Percentiles rank a stretch among this genome's conserved stretches.
These are phyloP conservation scores for Phalacrocorax brasilianus DNA, from an alignment of 2,113 vertebrate genomes.

Conservation along the genomic window DNA sequence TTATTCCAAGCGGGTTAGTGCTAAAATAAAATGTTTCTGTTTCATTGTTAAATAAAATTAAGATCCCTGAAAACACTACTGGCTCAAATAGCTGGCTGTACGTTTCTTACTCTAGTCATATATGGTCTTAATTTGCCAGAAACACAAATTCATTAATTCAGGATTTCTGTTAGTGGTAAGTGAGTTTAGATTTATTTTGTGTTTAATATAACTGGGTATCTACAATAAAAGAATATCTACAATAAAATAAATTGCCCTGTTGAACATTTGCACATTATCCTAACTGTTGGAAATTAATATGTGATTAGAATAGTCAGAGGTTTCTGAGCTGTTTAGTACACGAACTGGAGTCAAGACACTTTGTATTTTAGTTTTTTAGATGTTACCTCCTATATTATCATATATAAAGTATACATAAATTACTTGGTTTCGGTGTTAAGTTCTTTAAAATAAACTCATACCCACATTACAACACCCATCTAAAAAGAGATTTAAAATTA, in stretches of 20 bases:
- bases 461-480: background rate
- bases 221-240: background rate
- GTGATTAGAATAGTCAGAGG: background rate
- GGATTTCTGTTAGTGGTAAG: background rate
- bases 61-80: background rate
- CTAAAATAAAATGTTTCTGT: background rate
- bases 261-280: background rate
- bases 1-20: background rate
- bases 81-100: background rate
- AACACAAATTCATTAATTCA: background rate
- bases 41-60: background rate
- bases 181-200: background rate
- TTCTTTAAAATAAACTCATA: background rate
- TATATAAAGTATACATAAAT: background rate
- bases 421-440: background rate
- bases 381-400: background rate
- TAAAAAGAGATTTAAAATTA: background rate
- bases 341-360: background rate
- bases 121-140: background rate
- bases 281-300: background rate
- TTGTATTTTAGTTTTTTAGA: background rate
- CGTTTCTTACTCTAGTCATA: background rate
- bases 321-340: background rate
- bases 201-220: background rate
- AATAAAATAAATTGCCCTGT: background rate